Evolutionary conservation across 2,113 vertebrate species (phyloP).

Genomic region (Salminus brasiliensis): DNA sequence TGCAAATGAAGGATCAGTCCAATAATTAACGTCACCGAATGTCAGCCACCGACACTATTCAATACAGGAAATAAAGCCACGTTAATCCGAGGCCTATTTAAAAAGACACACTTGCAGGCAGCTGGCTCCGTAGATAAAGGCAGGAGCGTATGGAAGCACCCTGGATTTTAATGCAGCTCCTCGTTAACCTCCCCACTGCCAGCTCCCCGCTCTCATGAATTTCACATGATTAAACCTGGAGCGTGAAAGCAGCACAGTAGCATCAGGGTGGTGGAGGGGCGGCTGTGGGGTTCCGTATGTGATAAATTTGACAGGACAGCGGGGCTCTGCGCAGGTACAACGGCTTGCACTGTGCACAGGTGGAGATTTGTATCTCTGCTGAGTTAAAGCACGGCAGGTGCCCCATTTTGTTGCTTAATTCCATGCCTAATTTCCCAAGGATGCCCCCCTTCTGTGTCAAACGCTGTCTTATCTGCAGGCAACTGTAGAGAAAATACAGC

Average conservation of each 20-base stretch:
- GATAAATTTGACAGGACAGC: conserved; percentile 45
- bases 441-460: conserved; percentile 20
- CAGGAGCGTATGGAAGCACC: conserved; percentile 7
- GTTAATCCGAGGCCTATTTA: conserved; percentile 46
- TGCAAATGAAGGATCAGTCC: conserved; percentile 37
- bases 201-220: conserved; percentile 43
- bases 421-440: conserved; percentile 42
- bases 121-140: conserved; percentile 58
- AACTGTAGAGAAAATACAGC: neutral
- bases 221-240: conserved; percentile 50
- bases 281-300: neutral
- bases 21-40: conserved; percentile 47
- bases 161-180: conserved; percentile 38
- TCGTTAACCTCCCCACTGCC: conserved; percentile 54
- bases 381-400: conserved; percentile 37
- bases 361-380: conserved; percentile 47
- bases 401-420: conserved; percentile 52
- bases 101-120: conserved; percentile 42
- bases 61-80: conserved; percentile 48
- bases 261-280: neutral
- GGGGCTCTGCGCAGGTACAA: conserved; percentile 23
- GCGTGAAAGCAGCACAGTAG: neutral
- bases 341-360: conserved; percentile 36
- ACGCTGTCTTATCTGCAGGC: conserved; percentile 45
- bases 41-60: conserved; percentile 46